These are phyloP conservation scores for Pinctada fucata DNA, from an alignment of 2,888 invertebrate genomes.

Conservation along the genomic window DNA sequence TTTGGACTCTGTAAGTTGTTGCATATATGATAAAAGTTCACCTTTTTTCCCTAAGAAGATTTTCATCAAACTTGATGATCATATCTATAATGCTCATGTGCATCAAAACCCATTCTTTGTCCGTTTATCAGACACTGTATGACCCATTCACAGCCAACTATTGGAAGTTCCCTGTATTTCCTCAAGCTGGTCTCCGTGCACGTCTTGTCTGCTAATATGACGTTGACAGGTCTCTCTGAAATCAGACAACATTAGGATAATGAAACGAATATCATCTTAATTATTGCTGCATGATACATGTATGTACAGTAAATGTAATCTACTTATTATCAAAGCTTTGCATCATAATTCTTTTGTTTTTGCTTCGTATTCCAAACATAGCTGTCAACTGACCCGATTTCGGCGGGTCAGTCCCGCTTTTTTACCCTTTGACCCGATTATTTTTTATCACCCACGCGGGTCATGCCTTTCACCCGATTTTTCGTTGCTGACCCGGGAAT, in stretches of 20 bases:
- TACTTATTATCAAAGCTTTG: not conserved
- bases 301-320: no score
- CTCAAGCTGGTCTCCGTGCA: conserved; percentile 81
- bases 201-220: conserved; percentile 82
- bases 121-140: conserved; percentile 84
- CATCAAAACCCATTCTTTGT: conserved; percentile 73
- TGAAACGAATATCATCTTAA: not conserved
- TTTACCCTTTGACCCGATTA: no score
- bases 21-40: no score
- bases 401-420: no score
- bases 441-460: no score
- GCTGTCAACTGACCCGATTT: no score
- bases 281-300: not conserved
- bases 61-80: conserved; percentile 43
- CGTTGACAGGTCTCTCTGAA: conserved; percentile 48
- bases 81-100: conserved; percentile 66
- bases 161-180: conserved; percentile 80
- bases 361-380: no score
- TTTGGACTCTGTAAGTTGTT: no score
- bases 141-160: conserved; percentile 85
- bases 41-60: no score
- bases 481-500: no score
- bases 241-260: not conserved
- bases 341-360: not conserved
- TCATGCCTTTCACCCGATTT: no score